A percentile compares a stretch with the other conserved stretches of the same genome.
phyloP scores from a whole-genome alignment of 2,888 invertebrate species.

The Dolichomitus sp. region DNA sequence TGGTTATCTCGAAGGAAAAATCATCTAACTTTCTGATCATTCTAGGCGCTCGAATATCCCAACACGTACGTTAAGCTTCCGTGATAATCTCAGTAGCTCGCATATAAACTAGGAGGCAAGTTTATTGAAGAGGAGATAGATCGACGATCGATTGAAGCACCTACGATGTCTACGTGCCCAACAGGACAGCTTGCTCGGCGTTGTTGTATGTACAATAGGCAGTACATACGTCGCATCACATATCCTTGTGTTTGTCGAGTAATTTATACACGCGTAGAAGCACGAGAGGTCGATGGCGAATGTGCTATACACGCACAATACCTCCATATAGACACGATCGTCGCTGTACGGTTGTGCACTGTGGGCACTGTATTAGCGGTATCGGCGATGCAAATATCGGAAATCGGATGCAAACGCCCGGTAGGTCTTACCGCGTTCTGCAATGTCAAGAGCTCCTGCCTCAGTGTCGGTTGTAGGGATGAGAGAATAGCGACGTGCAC shows the following conservation, averaged over 20 bases:
- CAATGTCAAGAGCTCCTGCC: conserved; percentile 40
- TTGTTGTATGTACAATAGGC: background rate
- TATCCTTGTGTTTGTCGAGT: conserved; percentile 50
- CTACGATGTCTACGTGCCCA: conserved; percentile 2
- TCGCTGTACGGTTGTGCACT: background rate
- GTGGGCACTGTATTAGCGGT: conserved; percentile 55
- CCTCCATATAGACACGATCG: conserved; percentile 10
- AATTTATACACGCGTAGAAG: conserved; percentile 50
- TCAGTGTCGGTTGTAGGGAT: conserved; percentile 42
- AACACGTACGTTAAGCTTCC: background rate
- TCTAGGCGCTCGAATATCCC: background rate
- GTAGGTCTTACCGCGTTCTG: conserved; percentile 60
- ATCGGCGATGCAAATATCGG: conserved; percentile 64
- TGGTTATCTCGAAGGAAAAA: background rate
- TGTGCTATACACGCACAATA: conserved; percentile 36
- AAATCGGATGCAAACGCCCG: conserved; percentile 65
- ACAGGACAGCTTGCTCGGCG: background rate
- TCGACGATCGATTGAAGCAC: conserved; percentile 27
- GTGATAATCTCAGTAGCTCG: background rate
- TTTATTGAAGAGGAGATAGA: conserved; percentile 31
- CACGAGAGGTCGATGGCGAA: conserved; percentile 29
- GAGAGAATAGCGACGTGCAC: conserved; percentile 20
- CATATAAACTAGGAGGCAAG: conserved; percentile 9
- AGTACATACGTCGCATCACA: conserved; percentile 5
- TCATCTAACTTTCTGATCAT: background rate